Percentiles rank a stretch among this genome's conserved stretches.
Evolutionary conservation across 2,797 vertebrate species (phyloP).

Genomic region (Acridotheres tristis): DNA sequence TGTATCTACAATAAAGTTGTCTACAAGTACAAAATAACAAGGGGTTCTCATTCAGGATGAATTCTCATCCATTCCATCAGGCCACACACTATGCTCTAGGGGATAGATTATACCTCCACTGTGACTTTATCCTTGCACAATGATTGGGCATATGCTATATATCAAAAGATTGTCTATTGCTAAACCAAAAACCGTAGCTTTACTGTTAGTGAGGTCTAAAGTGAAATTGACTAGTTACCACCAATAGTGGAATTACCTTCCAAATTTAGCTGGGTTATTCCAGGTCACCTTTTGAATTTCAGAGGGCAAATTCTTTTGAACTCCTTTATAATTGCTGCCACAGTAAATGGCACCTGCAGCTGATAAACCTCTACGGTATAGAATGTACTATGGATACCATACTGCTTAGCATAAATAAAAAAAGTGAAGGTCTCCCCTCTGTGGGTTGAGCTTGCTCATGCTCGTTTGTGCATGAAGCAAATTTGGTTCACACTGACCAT

Average conservation of each 20-base stretch:
- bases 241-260: background rate
- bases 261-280: background rate
- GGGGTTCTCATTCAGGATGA: background rate
- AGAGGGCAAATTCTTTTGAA: background rate
- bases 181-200: background rate
- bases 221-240: background rate
- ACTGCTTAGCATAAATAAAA: background rate
- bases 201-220: background rate
- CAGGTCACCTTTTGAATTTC: background rate
- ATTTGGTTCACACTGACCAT: background rate
- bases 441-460: background rate
- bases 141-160: background rate
- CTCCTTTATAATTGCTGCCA: background rate
- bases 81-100: background rate
- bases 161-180: background rate
- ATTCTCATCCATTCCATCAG: background rate
- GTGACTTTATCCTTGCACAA: background rate
- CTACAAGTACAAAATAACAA: background rate
- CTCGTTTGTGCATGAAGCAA: background rate
- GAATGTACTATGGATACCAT: background rate
- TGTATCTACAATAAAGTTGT: background rate
- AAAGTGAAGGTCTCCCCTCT: background rate
- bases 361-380: background rate
- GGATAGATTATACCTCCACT: fast-evolving
- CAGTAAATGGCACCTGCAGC: background rate